Evolutionary conservation across 2,888 invertebrate species (phyloP).

Genomic region (Athrips mouffetella): DNA sequence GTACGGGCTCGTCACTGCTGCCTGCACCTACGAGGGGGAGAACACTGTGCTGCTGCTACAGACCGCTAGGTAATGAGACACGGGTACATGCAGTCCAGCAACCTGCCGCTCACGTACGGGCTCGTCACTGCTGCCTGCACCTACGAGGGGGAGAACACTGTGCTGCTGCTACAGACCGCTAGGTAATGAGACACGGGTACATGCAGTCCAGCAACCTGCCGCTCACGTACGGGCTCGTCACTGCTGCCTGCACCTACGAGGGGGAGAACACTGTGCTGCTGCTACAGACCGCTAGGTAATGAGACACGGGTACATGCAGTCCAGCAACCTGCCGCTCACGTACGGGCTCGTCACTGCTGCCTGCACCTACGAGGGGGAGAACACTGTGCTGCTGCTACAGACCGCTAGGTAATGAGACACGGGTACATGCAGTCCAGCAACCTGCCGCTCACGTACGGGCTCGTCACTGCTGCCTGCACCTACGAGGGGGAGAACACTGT

Average conservation of each 20-base stretch:
- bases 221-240: too few species aligned
- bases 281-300: constrained; percentile 85
- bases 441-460: too few species aligned
- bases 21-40: too few species aligned
- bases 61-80: constrained; percentile 88
- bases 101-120: constrained; percentile 95
- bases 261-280: constrained; percentile 92
- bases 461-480: too few species aligned
- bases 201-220: constrained; percentile 92
- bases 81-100: constrained; percentile 91
- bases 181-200: constrained; percentile 88
- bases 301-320: constrained; percentile 94
- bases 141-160: constrained; percentile 93
- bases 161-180: constrained; percentile 91
- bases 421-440: constrained; percentile 92
- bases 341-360: too few species aligned
- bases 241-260: too few species aligned
- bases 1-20: too few species aligned
- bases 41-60: constrained; percentile 90
- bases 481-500: constrained; percentile 95
- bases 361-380: constrained; percentile 99
- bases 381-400: constrained; percentile 94
- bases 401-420: constrained; percentile 93
- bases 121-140: too few species aligned
- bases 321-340: constrained; percentile 92